These are phyloP conservation scores for Epinotia ramella DNA, from an alignment of 2,888 invertebrate genomes.

Conservation along the genomic window DNA sequence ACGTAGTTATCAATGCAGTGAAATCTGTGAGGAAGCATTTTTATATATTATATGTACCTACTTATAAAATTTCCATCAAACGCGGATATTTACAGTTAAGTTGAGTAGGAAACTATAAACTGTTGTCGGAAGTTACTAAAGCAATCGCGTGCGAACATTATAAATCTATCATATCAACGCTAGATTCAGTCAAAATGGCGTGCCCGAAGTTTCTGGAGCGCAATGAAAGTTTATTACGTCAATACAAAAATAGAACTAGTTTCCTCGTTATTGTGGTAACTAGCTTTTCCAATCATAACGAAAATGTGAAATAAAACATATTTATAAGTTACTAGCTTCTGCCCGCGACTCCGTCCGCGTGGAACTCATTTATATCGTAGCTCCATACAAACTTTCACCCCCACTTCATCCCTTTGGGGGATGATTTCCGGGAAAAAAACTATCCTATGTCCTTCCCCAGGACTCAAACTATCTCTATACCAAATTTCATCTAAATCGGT, in stretches of 20 bases:
- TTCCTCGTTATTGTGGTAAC: slow-evolving; percentile 21
- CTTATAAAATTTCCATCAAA: slow-evolving; percentile 13
- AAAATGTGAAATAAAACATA: slow-evolving; percentile 20
- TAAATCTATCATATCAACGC: slow-evolving; percentile 21
- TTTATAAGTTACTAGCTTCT: too few relatives aligned
- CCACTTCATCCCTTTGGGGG: too few relatives aligned
- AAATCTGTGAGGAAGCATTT: slow-evolving; percentile 11
- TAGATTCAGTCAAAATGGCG: slow-evolving; percentile 15
- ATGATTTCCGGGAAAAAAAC: too few relatives aligned
- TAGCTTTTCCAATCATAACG: slow-evolving; percentile 16
- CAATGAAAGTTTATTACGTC: slow-evolving; percentile 27
- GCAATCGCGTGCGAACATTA: not conserved
- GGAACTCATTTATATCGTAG: too few relatives aligned
- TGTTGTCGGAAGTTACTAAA: slow-evolving; percentile 26
- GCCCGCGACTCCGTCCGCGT: too few relatives aligned
- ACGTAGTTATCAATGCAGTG: too few relatives aligned
- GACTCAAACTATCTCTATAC: too few relatives aligned
- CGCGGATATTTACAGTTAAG: slow-evolving; percentile 12
- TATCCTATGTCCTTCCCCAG: too few relatives aligned
- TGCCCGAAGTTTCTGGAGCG: slow-evolving; percentile 29
- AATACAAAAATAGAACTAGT: slow-evolving; percentile 32
- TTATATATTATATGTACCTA: not conserved
- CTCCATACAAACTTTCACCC: too few relatives aligned
- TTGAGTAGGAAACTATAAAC: slow-evolving; percentile 21
- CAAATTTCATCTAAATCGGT: too few relatives aligned